These are phyloP conservation scores for Loxodonta africana DNA, from an alignment of 2,113 vertebrate genomes.

Conservation along the genomic window DNA sequence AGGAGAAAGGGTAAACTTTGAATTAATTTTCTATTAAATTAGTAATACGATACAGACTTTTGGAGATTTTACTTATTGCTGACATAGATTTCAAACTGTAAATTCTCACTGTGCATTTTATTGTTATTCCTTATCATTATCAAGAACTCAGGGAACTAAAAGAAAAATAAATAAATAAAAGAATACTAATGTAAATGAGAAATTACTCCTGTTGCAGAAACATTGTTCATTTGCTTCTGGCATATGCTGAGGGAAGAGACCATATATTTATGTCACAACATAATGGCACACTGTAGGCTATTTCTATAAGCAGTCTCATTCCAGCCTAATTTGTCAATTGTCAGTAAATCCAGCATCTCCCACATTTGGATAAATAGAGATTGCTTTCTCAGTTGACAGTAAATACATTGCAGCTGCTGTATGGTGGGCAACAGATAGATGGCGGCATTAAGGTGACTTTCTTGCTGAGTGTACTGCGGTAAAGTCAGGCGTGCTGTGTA, in stretches of 20 bases:
- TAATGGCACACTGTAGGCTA: slow-evolving; percentile 89
- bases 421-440: slow-evolving; percentile 85
- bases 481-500: slow-evolving; percentile 74
- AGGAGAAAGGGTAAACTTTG: background rate
- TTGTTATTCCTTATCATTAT: slow-evolving; percentile 63
- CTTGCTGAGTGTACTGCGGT: slow-evolving; percentile 55
- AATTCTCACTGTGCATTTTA: background rate
- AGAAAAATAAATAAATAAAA: slow-evolving; percentile 5
- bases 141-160: slow-evolving; percentile 73
- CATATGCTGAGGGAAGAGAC: slow-evolving; percentile 85
- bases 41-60: background rate
- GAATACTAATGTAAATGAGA: slow-evolving; percentile 73
- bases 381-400: slow-evolving; percentile 87
- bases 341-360: slow-evolving; percentile 88
- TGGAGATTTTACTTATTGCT: slow-evolving; percentile 55
- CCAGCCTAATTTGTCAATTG: slow-evolving; percentile 88
- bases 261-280: slow-evolving; percentile 90
- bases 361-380: slow-evolving; percentile 87
- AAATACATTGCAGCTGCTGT: slow-evolving; percentile 88
- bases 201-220: slow-evolving; percentile 82
- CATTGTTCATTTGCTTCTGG: slow-evolving; percentile 87
- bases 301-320: slow-evolving; percentile 86
- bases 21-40: slow-evolving; percentile 35
- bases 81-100: background rate
- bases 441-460: slow-evolving; percentile 79